Evolutionary conservation across 1,140 invertebrate genomes (phyloP).

Genomic region (Pseudoatta argentina): DNA sequence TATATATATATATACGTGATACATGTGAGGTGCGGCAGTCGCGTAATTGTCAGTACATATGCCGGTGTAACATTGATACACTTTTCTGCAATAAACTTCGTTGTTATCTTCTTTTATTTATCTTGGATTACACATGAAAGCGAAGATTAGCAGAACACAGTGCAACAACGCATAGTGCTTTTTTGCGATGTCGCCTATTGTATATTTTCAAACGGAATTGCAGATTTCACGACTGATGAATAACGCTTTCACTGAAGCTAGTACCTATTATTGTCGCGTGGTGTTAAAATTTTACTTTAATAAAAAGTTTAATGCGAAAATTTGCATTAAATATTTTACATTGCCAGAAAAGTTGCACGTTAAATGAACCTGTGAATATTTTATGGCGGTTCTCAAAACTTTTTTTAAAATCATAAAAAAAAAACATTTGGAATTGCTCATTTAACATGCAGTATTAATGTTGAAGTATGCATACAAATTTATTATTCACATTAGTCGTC

Average conservation of each 20-base stretch:
- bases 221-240: constrained; percentile 8
- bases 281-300: constrained; percentile 2
- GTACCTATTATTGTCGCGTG: neutral
- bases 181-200: neutral
- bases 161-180: neutral
- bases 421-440: neutral
- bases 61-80: constrained; percentile 19
- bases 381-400: neutral
- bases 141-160: neutral
- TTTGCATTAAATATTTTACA: constrained; percentile 31
- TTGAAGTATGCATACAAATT: neutral
- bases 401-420: neutral
- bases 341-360: constrained; percentile 8
- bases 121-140: constrained; percentile 14
- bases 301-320: constrained; percentile 27
- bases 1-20: neutral
- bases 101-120: constrained; percentile 42
- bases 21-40: constrained; percentile 32
- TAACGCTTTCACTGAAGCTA: neutral
- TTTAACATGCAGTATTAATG: constrained; percentile 5
- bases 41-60: constrained; percentile 30
- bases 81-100: constrained; percentile 28
- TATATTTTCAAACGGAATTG: constrained; percentile 5
- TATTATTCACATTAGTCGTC: neutral
- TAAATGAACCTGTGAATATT: constrained; percentile 15